Evolutionary conservation across 2,797 vertebrate species (phyloP).

Genomic region (Calcarius lapponicus): DNA sequence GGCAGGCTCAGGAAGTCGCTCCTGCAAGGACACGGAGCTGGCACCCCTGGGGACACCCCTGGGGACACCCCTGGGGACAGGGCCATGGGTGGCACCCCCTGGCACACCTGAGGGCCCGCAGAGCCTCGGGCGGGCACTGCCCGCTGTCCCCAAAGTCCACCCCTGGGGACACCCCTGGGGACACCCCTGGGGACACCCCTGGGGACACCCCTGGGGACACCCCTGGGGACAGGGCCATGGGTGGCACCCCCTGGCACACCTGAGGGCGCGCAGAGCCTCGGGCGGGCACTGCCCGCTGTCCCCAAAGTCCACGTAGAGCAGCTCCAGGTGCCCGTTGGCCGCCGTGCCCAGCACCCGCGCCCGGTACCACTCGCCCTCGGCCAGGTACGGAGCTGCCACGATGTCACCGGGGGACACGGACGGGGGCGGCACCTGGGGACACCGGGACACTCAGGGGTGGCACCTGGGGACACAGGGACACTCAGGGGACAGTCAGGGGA

Average conservation of each 20-base stretch:
- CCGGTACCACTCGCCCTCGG: conserved; percentile 84
- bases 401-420: conserved; percentile 83
- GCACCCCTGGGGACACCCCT: background rate
- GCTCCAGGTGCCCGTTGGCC: conserved; percentile 80
- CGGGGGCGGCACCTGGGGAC: conserved; percentile 37
- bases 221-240: too few species aligned
- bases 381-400: conserved; percentile 82
- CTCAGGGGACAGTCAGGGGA: background rate
- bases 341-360: conserved; percentile 82
- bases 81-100: too few species aligned
- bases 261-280: conserved; percentile 79
- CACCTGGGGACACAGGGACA: too few species aligned
- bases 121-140: conserved; percentile 74
- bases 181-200: too few species aligned
- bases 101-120: conserved; percentile 82
- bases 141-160: conserved; percentile 90
- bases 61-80: too few species aligned
- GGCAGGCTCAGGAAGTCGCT: conserved; percentile 94
- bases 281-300: conserved; percentile 82
- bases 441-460: background rate
- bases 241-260: too few species aligned
- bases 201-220: too few species aligned
- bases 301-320: conserved; percentile 91
- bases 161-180: too few species aligned
- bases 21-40: conserved; percentile 76